Percentiles rank a stretch among this genome's conserved stretches.
Conservation (phyloP, 2,797 vertebrate species). For the Gadopsis marmoratus region DNA sequence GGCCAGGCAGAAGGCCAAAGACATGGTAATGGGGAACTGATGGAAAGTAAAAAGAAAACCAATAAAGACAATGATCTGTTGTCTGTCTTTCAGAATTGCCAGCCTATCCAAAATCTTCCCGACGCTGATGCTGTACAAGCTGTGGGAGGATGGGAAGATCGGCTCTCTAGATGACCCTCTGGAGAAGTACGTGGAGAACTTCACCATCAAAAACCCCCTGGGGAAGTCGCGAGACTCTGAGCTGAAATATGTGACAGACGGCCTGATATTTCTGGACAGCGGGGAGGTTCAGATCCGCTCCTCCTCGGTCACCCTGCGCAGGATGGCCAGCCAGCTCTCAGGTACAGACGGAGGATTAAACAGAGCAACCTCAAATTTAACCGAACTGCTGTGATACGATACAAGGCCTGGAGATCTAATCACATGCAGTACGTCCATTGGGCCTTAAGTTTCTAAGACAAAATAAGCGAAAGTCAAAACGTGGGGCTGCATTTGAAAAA, state of each 20-base stretch:
- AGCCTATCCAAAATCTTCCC: conserved; percentile 97
- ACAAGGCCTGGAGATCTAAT: background rate
- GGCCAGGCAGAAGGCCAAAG: background rate
- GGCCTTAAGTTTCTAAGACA: background rate
- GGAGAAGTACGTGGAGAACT: conserved; percentile 92
- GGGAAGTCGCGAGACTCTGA: conserved; percentile 85
- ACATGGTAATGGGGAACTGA: background rate
- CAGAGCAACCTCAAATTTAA: background rate
- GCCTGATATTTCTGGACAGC: conserved; percentile 88
- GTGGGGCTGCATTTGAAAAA: no score
- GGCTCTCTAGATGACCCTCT: conserved; percentile 93
- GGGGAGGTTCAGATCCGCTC: conserved; percentile 86
- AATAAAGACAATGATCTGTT: background rate
- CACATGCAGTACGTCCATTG: background rate
- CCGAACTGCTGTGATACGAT: background rate
- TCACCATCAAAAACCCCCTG: conserved; percentile 94
- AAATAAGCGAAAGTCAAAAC: background rate
- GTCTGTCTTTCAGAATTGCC: conserved; percentile 87
- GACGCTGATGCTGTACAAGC: conserved; percentile 92
- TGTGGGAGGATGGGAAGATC: conserved; percentile 95
- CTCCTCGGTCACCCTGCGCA: conserved; percentile 91
- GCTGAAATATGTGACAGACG: conserved; percentile 85
- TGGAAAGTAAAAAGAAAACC: background rate
- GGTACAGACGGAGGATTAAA: conserved; percentile 76
- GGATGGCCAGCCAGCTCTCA: conserved; percentile 97